Percentiles rank a stretch among this genome's conserved stretches.
phyloP scores from a whole-genome alignment of 2,113 vertebrate genomes.

The Promerops cafer region DNA sequence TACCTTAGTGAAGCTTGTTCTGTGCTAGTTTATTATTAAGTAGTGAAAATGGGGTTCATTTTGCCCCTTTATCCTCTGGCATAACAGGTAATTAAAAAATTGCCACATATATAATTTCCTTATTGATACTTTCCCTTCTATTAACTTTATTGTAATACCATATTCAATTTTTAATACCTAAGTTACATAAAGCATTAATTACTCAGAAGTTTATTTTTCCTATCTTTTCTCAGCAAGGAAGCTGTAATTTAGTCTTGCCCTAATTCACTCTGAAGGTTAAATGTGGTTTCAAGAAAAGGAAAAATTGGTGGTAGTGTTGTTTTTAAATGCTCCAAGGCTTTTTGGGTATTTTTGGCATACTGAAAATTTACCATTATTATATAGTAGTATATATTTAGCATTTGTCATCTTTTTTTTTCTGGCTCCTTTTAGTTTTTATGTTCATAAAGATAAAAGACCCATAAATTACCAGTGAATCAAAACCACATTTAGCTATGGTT shows the following conservation, averaged over 20 bases:
- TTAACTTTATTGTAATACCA: neutral
- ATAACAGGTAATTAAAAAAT: neutral
- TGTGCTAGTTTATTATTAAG: neutral
- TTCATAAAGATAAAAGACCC: neutral
- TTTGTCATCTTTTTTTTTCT: neutral
- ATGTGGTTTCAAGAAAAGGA: neutral
- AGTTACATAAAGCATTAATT: neutral
- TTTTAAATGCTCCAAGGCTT: neutral
- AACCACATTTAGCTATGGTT: neutral
- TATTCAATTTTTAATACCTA: neutral
- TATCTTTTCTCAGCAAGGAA: neutral
- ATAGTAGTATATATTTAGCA: neutral
- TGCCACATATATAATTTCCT: neutral
- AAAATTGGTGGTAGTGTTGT: neutral
- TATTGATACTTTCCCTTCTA: neutral
- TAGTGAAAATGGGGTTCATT: neutral
- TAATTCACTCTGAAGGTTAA: neutral
- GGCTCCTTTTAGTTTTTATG: neutral
- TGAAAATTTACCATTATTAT: neutral
- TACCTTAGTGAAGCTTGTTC: neutral
- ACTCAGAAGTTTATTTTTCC: neutral
- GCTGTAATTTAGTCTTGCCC: neutral
- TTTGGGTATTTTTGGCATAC: neutral
- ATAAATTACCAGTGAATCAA: conserved; percentile 19
- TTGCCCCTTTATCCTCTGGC: neutral